phyloP scores from a whole-genome alignment of 2,797 vertebrate species.

The Halcyon badia region DNA sequence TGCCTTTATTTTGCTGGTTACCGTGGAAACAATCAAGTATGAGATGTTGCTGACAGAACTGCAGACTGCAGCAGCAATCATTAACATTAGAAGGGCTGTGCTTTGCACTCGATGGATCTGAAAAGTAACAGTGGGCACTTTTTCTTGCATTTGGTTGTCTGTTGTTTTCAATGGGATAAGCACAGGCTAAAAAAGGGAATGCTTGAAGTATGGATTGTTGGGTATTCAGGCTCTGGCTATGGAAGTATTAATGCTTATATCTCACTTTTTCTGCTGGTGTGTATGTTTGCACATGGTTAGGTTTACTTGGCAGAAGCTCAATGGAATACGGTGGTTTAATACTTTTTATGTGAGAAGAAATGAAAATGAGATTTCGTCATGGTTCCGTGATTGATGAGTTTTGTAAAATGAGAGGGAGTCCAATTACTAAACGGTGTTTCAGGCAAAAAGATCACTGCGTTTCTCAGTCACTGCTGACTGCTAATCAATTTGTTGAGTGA shows the following conservation, averaged over 20 bases:
- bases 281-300: not conserved
- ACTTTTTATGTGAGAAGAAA: not conserved
- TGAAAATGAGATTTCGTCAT: not conserved
- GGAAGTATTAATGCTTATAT: not conserved
- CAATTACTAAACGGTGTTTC: constrained; percentile 14
- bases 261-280: not conserved
- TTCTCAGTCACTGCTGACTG: constrained; percentile 31
- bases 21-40: not conserved
- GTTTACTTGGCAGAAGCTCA: not conserved
- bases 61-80: not conserved
- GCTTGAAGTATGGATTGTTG: not conserved
- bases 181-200: not conserved
- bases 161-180: not conserved
- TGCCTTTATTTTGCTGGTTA: not conserved
- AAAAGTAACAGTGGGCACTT: not conserved
- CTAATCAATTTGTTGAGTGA: constrained; percentile 37
- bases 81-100: not conserved
- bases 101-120: not conserved
- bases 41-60: not conserved
- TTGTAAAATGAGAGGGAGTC: constrained; percentile 20
- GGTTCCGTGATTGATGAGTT: constrained; percentile 30
- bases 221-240: not conserved
- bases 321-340: not conserved
- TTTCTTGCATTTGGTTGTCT: not conserved
- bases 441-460: constrained; percentile 15